Percentiles rank a stretch among this genome's conserved stretches.
phyloP scores from a whole-genome alignment of 2,888 invertebrate species.

The Hirtodrosophila duncani region DNA sequence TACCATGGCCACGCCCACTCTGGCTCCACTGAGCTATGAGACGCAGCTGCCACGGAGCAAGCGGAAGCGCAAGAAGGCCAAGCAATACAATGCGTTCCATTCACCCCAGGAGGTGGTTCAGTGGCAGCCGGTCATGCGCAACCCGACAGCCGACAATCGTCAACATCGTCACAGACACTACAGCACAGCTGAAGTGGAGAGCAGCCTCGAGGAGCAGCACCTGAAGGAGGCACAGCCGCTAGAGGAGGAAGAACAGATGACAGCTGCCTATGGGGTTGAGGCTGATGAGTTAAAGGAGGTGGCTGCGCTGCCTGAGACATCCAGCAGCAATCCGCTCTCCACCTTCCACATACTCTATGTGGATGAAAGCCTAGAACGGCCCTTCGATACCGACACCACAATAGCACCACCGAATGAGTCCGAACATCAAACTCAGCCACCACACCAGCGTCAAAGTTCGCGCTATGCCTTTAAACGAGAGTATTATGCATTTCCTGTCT shows the following conservation, averaged over 20 bases:
- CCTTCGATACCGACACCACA: conserved; percentile 20
- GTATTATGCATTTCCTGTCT: conserved; percentile 69
- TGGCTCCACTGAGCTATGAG: conserved; percentile 36
- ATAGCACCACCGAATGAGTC: too few relatives aligned
- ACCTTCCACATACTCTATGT: conserved; percentile 62
- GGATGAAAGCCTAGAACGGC: conserved; percentile 63
- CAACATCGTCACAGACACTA: conserved; percentile 44
- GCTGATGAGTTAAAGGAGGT: background rate
- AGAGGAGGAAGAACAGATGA: background rate
- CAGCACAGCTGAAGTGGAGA: conserved; percentile 2
- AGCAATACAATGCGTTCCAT: conserved; percentile 60
- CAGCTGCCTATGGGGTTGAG: conserved; percentile 7
- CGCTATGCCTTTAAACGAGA: conserved; percentile 55
- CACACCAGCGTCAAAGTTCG: conserved; percentile 44
- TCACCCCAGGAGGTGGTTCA: conserved; percentile 66
- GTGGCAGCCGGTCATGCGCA: conserved; percentile 41
- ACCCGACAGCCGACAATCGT: conserved; percentile 48
- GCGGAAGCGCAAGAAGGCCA: conserved; percentile 51
- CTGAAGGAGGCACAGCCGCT: background rate
- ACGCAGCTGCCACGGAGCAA: conserved; percentile 34
- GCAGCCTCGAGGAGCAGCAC: background rate
- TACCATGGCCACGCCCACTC: conserved; percentile 18
- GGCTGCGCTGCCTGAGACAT: background rate
- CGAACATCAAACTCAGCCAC: conserved; percentile 5
- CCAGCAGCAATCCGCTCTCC: conserved; percentile 14